Percentiles rank a stretch among this genome's conserved stretches.
phyloP scores from a whole-genome alignment of 2,888 invertebrate genomes.

The Carcina quercana region DNA sequence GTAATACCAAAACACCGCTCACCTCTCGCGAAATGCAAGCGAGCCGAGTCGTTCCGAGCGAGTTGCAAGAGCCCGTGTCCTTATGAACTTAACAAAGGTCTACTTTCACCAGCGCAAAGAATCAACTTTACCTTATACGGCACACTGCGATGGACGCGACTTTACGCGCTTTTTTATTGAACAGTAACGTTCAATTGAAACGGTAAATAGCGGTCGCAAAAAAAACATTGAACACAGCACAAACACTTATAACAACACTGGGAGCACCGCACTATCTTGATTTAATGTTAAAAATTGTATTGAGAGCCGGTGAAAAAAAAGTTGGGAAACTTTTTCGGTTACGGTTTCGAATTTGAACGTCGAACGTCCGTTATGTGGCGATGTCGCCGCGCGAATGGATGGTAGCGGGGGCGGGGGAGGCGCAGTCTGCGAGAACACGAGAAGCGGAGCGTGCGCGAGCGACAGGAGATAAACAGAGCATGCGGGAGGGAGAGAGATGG shows the following conservation, averaged over 20 bases:
- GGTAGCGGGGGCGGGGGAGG: constrained; percentile 4
- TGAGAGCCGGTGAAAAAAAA: constrained; percentile 47
- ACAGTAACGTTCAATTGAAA: constrained; percentile 68
- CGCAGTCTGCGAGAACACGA: constrained; percentile 31
- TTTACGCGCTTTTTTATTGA: constrained; percentile 59
- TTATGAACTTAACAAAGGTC: constrained; percentile 66
- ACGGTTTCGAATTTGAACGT: constrained; percentile 34
- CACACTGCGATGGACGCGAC: constrained; percentile 52
- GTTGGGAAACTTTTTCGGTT: constrained; percentile 65
- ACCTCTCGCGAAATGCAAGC: constrained; percentile 59
- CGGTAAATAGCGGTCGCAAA: constrained; percentile 59
- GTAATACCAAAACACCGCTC: constrained; percentile 54
- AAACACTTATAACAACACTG: constrained; percentile 44
- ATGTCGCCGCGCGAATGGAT: constrained; percentile 55
- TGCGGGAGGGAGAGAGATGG: constrained; percentile 28
- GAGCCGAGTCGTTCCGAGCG: constrained; percentile 58
- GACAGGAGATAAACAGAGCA: constrained; percentile 25
- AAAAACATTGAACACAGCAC: constrained; percentile 52
- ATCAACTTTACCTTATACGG: constrained; percentile 59
- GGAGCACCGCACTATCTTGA: constrained; percentile 50
- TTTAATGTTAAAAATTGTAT: constrained; percentile 32
- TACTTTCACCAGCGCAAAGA: constrained; percentile 67
- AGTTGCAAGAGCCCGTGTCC: constrained; percentile 61
- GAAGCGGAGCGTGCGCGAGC: constrained; percentile 43
- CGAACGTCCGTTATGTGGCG: constrained; percentile 39